phyloP scores from a whole-genome alignment of 2,888 invertebrate genomes.

The Hydraecia micacea region DNA sequence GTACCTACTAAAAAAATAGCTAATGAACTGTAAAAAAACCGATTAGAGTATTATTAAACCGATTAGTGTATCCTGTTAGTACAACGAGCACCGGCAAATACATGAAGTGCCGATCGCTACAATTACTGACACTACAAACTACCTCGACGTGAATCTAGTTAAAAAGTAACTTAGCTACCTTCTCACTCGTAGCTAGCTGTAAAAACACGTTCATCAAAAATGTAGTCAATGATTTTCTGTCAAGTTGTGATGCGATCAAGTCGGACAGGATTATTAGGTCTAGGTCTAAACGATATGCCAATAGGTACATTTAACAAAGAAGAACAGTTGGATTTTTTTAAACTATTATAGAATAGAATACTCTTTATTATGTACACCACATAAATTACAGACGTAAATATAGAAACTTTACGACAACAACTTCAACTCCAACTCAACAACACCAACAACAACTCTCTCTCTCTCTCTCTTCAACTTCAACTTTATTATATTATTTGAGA shows the following conservation, averaged over 20 bases:
- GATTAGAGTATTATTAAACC: not conserved
- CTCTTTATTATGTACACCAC: no score
- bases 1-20: not conserved
- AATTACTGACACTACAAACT: conserved; percentile 47
- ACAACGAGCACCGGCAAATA: not conserved
- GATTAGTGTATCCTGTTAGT: conserved; percentile 9
- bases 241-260: not conserved
- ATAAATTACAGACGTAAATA: no score
- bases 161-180: not conserved
- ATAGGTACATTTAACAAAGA: not conserved
- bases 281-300: not conserved
- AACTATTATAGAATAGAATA: no score
- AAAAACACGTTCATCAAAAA: conserved; percentile 20
- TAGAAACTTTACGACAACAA: no score
- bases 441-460: no score
- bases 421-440: no score
- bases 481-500: not conserved
- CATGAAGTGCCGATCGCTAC: conserved; percentile 21
- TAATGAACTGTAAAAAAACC: not conserved
- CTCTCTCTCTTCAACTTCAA: no score
- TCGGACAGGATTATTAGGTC: not conserved
- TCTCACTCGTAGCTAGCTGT: not conserved
- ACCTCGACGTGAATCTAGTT: not conserved
- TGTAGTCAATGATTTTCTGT: not conserved
- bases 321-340: not conserved